phyloP scores from a whole-genome alignment of 2,113 vertebrate species.

The Cephalopholis sonnerati region DNA sequence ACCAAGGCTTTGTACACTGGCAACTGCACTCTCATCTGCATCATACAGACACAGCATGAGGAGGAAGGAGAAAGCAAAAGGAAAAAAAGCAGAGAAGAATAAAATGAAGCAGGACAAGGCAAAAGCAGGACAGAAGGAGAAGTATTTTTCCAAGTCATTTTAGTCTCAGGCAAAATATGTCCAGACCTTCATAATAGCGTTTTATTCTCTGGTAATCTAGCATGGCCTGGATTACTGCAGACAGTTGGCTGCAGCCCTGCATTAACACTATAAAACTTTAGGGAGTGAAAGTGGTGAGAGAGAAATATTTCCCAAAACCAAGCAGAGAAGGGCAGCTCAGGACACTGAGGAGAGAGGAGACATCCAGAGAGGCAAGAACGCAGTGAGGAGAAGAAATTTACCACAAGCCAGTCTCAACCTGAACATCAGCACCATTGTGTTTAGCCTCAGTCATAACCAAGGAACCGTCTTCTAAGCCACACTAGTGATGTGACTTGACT shows the following conservation, averaged over 20 bases:
- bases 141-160: constrained; percentile 70
- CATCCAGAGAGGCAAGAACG: background rate
- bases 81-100: background rate
- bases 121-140: constrained; percentile 52
- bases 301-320: constrained; percentile 50
- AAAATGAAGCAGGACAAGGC: constrained; percentile 12
- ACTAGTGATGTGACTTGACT: background rate
- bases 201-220: constrained; percentile 74
- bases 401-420: background rate
- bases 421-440: background rate
- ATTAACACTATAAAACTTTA: constrained; percentile 66
- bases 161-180: constrained; percentile 66
- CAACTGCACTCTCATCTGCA: constrained; percentile 47
- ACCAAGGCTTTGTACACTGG: constrained; percentile 65
- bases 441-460: background rate
- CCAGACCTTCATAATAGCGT: constrained; percentile 59
- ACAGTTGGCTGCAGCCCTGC: constrained; percentile 61
- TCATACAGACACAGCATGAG: constrained; percentile 38
- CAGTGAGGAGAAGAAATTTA: background rate
- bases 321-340: constrained; percentile 51
- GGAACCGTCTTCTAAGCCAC: background rate
- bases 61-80: background rate
- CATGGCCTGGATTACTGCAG: constrained; percentile 58
- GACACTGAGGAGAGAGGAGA: constrained; percentile 46
- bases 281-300: constrained; percentile 52